Base-by-base conservation (phyloP, 2,888 invertebrate genomes). In the Nipponacmea schrenckii region DNA sequence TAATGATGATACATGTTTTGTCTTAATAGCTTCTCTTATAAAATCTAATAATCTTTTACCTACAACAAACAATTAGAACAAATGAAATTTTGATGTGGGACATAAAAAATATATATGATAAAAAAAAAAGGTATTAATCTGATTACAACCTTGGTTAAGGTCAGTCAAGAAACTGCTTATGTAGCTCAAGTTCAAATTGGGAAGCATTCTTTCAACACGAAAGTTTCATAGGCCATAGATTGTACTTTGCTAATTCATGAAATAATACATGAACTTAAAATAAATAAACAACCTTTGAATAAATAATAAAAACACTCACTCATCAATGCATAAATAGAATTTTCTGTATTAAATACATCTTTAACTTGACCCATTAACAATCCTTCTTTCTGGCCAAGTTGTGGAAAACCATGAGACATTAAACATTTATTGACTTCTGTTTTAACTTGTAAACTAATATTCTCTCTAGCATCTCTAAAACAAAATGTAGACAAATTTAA, bases 241-340 rank as follows among this genome's bases (percentile, higher is more conserved):
- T n/a, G n/a, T n/a, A n/a, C n/a, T n/a, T n/a, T n/a, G n/a, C n/a
- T n/a, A n/a, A n/a, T n/a, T n/a, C n/a, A n/a, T n/a, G n/a, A n/a
- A n/a, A n/a, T n/a, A n/a, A n/a, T n/a, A n/a, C n/a, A n/a, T n/a
- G n/a, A n/a, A n/a, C n/a, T n/a, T n/a, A n/a, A n/a, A n/a, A n/a
- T n/a, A n/a, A n/a, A n/a, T n/a, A n/a, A n/a, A n/a, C n/a, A n/a
- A n/a, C n/a, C n/a, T n/a, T n/a, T n/a, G n/a, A 31, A 31, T 39
- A 69, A 8, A 62, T 44, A 27, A 46, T 24, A 17, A 3, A 4
- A 31, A 20, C 69, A 93, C 94, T 93, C 89, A 95, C 95, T 92
- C 81, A 95, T 93, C 77, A 96, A 91, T 80, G 91, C 91, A 74
- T 93, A 91, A 73, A 96, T 94, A 85, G 93, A 92, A 87, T 96